Base-by-base conservation (phyloP, 2,888 invertebrate species). In the Agrochola lychnidis region DNA sequence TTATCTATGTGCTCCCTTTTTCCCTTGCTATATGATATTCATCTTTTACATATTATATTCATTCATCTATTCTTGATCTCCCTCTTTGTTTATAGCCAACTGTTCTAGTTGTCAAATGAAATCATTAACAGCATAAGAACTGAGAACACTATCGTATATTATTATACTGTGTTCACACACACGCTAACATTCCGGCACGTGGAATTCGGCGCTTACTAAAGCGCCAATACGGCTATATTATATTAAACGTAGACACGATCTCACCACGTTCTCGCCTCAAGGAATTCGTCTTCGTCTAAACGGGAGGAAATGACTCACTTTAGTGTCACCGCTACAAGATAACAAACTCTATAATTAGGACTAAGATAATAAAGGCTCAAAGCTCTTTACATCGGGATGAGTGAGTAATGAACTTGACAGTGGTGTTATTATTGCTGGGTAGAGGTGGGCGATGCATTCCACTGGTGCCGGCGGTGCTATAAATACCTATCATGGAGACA, bases 401-500 rank as follows among this genome's bases (percentile, higher is more conserved):
- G 90, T 94, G 93, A 93, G 90, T 94, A 95, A 94, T 95, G 95
- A 95, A 95, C 96, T 96, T 96, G 96, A 96, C 95, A 96, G 95
- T 95, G 94, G 93, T 89, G 91, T 92, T 93, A 92, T 93, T 94
- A 93, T 93, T 91, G 90, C 89, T 86, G 81, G 90, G 87, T 80
- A 89, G 89, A 92, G 92, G 94, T 93, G 93, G 93, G 93, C 92
- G 93, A 89, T 87, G 93, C 94, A 94, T 94, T 94, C 94, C 93
- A 82, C 85, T 76, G 78, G 74, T 80, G 86, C 84, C 87, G 85
- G 76, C 85, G 76, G 51, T 78, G 88, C 92, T 94, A 94, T 93
- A 94, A 93, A 94, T 93, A 92, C 88, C 89, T 90, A 90, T 87
- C 83, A 79, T 62, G 75, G 79, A 77, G 85, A 71, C 79, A 89